phyloP scores from a whole-genome alignment of 2,113 vertebrate genomes.

The Motacilla tschutschensis region DNA sequence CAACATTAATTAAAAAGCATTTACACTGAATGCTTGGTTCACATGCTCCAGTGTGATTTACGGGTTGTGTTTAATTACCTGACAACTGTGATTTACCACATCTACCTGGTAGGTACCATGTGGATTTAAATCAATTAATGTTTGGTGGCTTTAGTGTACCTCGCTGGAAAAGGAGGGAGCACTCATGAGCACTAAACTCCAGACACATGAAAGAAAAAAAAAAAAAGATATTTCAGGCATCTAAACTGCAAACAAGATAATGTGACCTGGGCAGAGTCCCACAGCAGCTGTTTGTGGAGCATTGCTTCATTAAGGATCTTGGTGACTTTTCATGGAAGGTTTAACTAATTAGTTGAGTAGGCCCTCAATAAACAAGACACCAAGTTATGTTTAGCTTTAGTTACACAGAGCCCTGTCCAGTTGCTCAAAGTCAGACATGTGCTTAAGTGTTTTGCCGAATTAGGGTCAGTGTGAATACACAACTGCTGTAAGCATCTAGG shows the following conservation, averaged over 20 bases:
- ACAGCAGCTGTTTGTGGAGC: slow-evolving; percentile 21
- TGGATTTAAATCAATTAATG: neutral
- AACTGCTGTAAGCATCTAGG: neutral
- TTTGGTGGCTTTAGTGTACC: neutral
- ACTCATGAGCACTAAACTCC: neutral
- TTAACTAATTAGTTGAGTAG: slow-evolving; percentile 41
- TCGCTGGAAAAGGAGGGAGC: neutral
- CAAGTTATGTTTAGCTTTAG: slow-evolving; percentile 31
- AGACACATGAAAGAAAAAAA: neutral
- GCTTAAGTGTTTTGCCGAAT: neutral
- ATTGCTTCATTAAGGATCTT: slow-evolving; percentile 19
- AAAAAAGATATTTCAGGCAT: slow-evolving; percentile 18
- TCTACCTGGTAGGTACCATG: slow-evolving; percentile 19
- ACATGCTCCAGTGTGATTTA: neutral
- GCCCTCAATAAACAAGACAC: slow-evolving; percentile 2
- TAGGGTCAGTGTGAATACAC: neutral
- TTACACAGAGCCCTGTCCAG: neutral
- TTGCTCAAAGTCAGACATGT: neutral
- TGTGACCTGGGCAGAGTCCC: slow-evolving; percentile 38
- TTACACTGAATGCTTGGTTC: neutral
- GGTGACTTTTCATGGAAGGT: slow-evolving; percentile 13
- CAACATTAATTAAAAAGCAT: slow-evolving; percentile 26
- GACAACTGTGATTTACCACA: slow-evolving; percentile 16
- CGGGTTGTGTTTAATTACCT: neutral
- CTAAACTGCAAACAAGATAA: slow-evolving; percentile 60